A percentile compares a stretch with the other conserved stretches of the same genome.
These are phyloP conservation scores for Papio anubis DNA, from an alignment of 2,113 vertebrate genomes.

Conservation along the genomic window DNA sequence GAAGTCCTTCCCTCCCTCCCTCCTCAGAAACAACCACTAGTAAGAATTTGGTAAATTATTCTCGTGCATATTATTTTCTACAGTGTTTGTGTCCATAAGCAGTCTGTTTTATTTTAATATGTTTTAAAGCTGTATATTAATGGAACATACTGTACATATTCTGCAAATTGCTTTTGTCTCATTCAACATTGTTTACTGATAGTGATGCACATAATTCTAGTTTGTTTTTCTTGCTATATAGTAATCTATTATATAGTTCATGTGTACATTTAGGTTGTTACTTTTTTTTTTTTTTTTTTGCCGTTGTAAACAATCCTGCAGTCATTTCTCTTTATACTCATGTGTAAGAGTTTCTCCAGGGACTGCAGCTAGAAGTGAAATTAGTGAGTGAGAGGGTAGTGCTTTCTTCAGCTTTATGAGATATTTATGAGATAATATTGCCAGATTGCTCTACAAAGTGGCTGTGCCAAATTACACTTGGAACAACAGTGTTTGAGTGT, in stretches of 20 bases:
- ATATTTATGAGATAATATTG: not conserved
- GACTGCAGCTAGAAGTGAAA: not conserved
- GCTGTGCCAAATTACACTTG: not conserved
- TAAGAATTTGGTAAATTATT: not conserved
- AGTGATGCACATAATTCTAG: not conserved
- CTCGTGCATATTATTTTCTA: not conserved
- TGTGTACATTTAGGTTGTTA: not conserved
- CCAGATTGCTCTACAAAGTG: not conserved
- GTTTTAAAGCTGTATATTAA: not conserved
- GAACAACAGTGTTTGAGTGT: not conserved
- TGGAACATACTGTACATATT: not conserved
- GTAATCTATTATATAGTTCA: not conserved
- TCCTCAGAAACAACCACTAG: not conserved
- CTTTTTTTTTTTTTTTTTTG: too few relatives aligned
- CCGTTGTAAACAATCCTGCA: not conserved
- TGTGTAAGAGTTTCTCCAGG: not conserved
- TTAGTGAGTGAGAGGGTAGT: not conserved
- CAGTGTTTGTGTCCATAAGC: not conserved
- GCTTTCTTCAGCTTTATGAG: not conserved
- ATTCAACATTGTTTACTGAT: not conserved
- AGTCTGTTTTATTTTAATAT: not conserved
- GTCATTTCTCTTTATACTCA: not conserved
- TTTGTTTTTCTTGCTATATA: not conserved
- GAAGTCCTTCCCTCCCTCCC: not conserved
- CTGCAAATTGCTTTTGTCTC: not conserved